Conservation (phyloP, 2,888 invertebrate genomes). For the Campoplex nolae region DNA sequence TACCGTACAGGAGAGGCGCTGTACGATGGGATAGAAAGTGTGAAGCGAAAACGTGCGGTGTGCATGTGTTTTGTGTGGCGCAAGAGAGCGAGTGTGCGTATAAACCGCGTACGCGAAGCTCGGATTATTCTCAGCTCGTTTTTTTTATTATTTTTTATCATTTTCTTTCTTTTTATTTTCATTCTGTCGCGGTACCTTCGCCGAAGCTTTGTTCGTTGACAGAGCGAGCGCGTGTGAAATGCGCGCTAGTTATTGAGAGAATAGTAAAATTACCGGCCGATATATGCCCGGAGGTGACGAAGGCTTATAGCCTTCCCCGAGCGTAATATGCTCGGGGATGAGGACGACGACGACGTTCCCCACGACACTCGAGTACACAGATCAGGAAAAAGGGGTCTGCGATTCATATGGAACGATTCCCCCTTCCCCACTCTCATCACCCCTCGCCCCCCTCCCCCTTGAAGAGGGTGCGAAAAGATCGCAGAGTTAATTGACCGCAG, state of each 20-base stretch:
- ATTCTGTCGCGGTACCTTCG: neutral
- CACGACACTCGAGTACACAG: conserved; percentile 20
- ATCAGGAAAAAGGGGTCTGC: conserved; percentile 14
- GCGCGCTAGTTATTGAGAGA: conserved; percentile 9
- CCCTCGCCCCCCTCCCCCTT: neutral
- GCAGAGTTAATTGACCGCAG: conserved; percentile 59
- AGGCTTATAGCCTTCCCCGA: neutral
- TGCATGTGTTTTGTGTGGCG: conserved; percentile 11
- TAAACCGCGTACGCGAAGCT: neutral
- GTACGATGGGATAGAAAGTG: neutral
- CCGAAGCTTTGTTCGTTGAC: conserved; percentile 53
- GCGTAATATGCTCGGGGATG: conserved; percentile 1
- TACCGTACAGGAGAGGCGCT: neutral
- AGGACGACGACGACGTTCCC: neutral
- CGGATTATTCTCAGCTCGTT: conserved; percentile 7
- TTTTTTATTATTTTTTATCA: conserved; percentile 10
- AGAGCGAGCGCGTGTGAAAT: conserved; percentile 3
- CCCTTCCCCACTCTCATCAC: neutral
- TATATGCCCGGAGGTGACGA: conserved; percentile 28
- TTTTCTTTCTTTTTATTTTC: conserved; percentile 10
- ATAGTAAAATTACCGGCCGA: neutral
- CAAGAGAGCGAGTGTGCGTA: neutral
- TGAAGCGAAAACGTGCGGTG: neutral
- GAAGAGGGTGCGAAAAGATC: conserved; percentile 57
- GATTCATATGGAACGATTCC: conserved; percentile 27